Conservation (phyloP, 2,888 invertebrate species). For the Syrista parreyssii region DNA sequence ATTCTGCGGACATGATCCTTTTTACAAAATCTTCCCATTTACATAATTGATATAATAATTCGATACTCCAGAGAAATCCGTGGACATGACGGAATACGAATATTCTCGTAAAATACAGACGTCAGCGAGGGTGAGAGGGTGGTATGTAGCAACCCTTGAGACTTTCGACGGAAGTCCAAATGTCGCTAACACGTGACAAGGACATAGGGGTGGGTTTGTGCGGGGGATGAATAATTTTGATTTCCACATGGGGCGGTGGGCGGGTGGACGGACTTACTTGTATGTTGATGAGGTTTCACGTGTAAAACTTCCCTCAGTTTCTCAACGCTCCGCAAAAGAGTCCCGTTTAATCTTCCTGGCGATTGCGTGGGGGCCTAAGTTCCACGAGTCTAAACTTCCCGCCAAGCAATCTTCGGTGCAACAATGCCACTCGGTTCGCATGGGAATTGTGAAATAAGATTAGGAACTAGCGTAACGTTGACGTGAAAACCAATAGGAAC, state of each 20-base stretch:
- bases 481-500: not conserved
- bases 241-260: no score
- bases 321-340: not conserved
- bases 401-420: slow-evolving; percentile 1
- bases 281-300: not conserved
- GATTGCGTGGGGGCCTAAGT: not conserved
- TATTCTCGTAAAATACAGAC: not conserved
- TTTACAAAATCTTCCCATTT: slow-evolving; percentile 39
- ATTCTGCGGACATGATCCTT: slow-evolving; percentile 47
- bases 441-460: not conserved
- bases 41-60: slow-evolving; percentile 53
- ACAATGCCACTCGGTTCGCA: not conserved
- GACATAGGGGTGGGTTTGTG: not conserved
- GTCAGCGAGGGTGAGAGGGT: not conserved
- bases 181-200: not conserved
- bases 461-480: not conserved
- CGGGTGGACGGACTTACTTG: not conserved
- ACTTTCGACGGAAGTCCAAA: not conserved
- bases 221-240: not conserved
- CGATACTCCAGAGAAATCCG: slow-evolving; percentile 25
- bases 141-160: not conserved
- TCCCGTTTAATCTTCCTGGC: not conserved
- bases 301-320: not conserved
- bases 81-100: slow-evolving; percentile 10
- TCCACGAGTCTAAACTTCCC: not conserved